These are phyloP conservation scores for Mus spretus DNA, from an alignment of 2,797 vertebrate genomes.

Conservation along the genomic window DNA sequence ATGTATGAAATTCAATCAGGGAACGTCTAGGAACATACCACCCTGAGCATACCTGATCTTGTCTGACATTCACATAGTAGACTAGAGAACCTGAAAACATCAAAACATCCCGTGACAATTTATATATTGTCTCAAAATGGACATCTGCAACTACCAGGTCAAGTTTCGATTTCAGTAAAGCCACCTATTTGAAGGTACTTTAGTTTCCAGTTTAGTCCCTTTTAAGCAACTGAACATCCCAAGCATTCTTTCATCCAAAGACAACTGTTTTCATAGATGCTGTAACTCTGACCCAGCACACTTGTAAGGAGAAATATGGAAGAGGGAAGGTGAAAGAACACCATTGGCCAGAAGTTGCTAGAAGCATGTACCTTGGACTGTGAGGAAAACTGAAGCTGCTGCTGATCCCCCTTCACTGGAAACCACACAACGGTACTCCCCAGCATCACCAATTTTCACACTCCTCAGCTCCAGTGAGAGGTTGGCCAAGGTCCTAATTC, in stretches of 20 bases:
- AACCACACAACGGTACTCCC: conserved; percentile 93
- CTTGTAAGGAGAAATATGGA: not conserved
- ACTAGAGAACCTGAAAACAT: conserved; percentile 25
- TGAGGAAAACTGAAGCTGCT: conserved; percentile 91
- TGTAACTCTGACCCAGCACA: not conserved
- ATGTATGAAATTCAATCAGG: not conserved
- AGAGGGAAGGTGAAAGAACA: conserved; percentile 52
- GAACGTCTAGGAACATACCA: not conserved
- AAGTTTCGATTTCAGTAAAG: not conserved
- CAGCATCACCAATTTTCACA: conserved; percentile 89
- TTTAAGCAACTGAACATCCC: not conserved
- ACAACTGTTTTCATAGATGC: not conserved
- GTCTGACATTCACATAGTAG: not conserved
- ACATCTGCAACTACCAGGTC: not conserved
- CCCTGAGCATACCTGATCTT: not conserved
- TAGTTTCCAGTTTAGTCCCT: not conserved
- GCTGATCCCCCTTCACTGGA: conserved; percentile 93
- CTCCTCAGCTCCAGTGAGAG: conserved; percentile 92
- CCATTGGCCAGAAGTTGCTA: conserved; percentile 57
- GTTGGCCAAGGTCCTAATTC: conserved; percentile 89
- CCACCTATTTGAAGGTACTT: not conserved
- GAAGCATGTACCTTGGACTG: conserved; percentile 93
- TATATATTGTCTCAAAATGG: conserved; percentile 4
- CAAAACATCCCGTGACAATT: not conserved
- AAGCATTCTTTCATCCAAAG: conserved; percentile 1